These are phyloP conservation scores for Hippopotamyrus pictus DNA, from an alignment of 2,797 vertebrate species.

Conservation along the genomic window DNA sequence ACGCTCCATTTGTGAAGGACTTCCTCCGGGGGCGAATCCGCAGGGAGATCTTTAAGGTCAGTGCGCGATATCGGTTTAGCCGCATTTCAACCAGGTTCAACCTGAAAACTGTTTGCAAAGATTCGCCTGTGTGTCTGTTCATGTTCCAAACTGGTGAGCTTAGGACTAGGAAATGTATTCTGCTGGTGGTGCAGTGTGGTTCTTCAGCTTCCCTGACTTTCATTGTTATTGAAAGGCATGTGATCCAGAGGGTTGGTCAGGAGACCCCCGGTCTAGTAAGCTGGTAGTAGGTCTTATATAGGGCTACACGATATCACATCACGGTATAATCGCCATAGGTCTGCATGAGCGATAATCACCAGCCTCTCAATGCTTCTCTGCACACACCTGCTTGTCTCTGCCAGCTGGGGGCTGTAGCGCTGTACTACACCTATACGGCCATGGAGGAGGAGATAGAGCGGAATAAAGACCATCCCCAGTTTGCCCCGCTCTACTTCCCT, in stretches of 20 bases:
- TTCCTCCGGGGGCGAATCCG: slow-evolving; percentile 85
- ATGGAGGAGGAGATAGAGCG: slow-evolving; percentile 90
- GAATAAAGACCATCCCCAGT: slow-evolving; percentile 78
- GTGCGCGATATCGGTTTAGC: background rate
- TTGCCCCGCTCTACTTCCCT: slow-evolving; percentile 88
- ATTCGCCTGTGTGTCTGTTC: background rate
- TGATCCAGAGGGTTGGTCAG: background rate
- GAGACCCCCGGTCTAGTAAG: background rate
- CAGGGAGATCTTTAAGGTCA: slow-evolving; percentile 88
- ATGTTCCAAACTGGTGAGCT: background rate
- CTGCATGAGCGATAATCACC: background rate
- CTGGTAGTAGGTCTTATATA: background rate
- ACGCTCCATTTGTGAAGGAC: slow-evolving; percentile 91
- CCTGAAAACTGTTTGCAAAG: background rate
- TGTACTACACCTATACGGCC: slow-evolving; percentile 87
- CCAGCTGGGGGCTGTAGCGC: slow-evolving; percentile 80
- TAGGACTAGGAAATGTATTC: background rate
- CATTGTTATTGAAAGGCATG: background rate
- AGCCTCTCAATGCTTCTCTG: background rate
- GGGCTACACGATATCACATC: background rate
- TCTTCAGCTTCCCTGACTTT: background rate
- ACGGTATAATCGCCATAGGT: background rate
- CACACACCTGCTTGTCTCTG: background rate
- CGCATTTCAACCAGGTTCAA: background rate
- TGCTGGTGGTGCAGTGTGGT: background rate